phyloP scores from a whole-genome alignment of 2,888 invertebrate genomes.

The Meteorus cinctellus region DNA sequence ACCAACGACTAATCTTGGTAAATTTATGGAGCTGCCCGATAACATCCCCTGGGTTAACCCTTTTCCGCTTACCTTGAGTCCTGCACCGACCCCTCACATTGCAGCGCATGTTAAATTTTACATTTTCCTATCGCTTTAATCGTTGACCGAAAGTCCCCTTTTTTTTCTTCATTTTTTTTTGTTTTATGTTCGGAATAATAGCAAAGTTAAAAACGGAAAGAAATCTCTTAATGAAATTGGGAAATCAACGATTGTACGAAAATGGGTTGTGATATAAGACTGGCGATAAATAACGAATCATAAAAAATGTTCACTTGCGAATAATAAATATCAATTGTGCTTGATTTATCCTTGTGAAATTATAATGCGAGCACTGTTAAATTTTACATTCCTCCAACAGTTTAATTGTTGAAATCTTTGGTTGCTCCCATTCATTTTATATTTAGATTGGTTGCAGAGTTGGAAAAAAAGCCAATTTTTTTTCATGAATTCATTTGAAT shows the following conservation, averaged over 20 bases:
- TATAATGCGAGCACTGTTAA: no score
- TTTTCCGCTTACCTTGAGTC: slow-evolving; percentile 65
- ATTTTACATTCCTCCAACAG: no score
- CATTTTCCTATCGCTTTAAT: slow-evolving; percentile 38
- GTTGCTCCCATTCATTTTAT: no score
- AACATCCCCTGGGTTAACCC: slow-evolving; percentile 60
- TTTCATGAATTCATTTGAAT: no score
- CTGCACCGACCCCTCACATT: slow-evolving; percentile 47
- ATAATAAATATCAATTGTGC: no score
- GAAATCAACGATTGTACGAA: background rate
- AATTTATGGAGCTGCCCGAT: slow-evolving; percentile 66
- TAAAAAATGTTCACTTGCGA: no score
- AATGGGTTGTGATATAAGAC: no score
- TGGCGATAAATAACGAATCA: no score
- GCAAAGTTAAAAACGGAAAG: background rate
- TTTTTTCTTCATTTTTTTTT: slow-evolving; percentile 20
- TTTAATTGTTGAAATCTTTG: no score
- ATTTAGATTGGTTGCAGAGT: no score
- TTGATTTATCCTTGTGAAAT: no score
- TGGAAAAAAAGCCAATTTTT: no score
- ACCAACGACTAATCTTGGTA: slow-evolving; percentile 63
- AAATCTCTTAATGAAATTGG: background rate
- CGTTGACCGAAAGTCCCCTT: slow-evolving; percentile 25
- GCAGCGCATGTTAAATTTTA: slow-evolving; percentile 46
- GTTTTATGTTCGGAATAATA: background rate